Base-by-base conservation (phyloP, 2,888 invertebrate species). In the Tenthredo livida region DNA sequence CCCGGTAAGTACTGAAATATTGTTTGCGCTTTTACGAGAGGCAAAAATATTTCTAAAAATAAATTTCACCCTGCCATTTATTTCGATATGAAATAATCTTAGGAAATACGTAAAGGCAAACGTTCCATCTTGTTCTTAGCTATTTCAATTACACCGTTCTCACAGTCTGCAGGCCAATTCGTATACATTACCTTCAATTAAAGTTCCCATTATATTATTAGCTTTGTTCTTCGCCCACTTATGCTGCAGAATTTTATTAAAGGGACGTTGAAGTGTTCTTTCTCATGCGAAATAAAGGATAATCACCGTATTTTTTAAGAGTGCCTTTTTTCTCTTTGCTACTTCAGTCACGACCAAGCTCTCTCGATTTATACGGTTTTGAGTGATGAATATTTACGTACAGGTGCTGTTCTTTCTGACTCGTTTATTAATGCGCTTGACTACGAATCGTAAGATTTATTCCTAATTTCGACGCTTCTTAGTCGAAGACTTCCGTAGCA, bases 181-280 rank as follows among this genome's bases (percentile, higher is more conserved):
- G 54, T 54, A 33, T 77, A 54, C 17, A 21, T 73, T 54, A 77
- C 77, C 40, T 77, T 33, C 54, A 50, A 54, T 50, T 54, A n/a
- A 40, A 50, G 54, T 54, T 50, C 77, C 50, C 15, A 54, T 77
- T 54, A 77, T 73, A 73, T 73, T 25, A 77, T 77, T 54, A 77
- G 77, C 50, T 77, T 77, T 77, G 77, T 77, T 77, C 77, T 33
- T 54, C 21, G 29, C 21, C 77, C 77, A 77, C 29, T 77, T 54
- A 10, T 37, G 37, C n/a, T 33, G 17, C 77, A 29, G 17, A 77
- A 54, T 77, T 77, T 77, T 54, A 50, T 77, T 54, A 50, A 77
- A 77, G 50, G 50, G 10, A 40, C 54, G 6, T 77, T 77, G 33
- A 29, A 33, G 54, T 77, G 54, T n/a, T 54, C 77, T 77, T 54